Percentiles rank a stretch among this genome's conserved stretches.
phyloP scores from a whole-genome alignment of 1,140 invertebrate genomes.

The Andricus grossulariae region DNA sequence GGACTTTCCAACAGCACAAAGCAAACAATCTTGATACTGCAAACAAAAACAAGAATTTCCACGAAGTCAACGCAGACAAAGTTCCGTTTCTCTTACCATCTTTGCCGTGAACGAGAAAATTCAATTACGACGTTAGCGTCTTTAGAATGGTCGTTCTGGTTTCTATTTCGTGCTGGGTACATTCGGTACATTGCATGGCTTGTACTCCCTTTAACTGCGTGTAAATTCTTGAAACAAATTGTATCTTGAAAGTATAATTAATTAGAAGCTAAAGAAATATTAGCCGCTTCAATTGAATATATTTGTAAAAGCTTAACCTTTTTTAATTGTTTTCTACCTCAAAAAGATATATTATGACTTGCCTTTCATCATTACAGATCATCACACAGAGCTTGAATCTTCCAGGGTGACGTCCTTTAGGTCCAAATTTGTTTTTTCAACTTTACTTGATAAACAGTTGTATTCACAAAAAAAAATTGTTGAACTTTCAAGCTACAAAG shows the following conservation, averaged over 20 bases:
- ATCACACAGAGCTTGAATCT: no score
- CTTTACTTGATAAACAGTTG: no score
- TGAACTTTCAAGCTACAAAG: no score
- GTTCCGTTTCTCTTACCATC: conserved; percentile 19
- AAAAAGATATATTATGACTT: no score
- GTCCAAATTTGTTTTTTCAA: no score
- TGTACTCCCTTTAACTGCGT: background rate
- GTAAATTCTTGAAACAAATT: background rate
- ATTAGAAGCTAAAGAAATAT: no score
- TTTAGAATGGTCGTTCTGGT: conserved; percentile 28
- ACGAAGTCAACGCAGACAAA: conserved; percentile 12
- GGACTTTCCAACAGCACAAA: background rate
- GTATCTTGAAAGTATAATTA: background rate
- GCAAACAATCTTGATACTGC: conserved; percentile 7
- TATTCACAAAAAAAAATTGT: no score
- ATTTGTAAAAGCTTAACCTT: no score
- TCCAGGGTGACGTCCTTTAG: no score
- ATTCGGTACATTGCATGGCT: background rate
- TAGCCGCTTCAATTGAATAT: no score
- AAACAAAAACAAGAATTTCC: conserved; percentile 12
- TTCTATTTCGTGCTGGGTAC: conserved; percentile 7
- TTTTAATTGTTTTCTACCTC: no score
- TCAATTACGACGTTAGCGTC: conserved; percentile 28
- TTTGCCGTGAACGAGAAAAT: conserved; percentile 22
- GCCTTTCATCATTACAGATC: no score